Evolutionary conservation across 1,140 invertebrate genomes (phyloP).

Genomic region (Hycleus cichorii): DNA sequence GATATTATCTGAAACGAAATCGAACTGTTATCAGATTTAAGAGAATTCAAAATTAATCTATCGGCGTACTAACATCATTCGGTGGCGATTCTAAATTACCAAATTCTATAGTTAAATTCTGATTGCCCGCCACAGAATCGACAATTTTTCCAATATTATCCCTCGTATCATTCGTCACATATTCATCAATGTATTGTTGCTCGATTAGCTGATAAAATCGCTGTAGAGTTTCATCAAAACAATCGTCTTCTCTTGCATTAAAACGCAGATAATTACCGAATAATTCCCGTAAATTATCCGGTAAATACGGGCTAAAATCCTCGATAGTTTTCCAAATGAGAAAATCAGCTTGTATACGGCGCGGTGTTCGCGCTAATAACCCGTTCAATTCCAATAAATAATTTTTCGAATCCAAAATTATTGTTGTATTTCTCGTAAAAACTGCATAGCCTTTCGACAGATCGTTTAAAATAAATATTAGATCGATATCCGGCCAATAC

Average conservation of each 20-base stretch:
- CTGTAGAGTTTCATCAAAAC: conserved; percentile 1
- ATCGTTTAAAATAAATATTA: neutral
- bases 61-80: too few species aligned
- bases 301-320: neutral
- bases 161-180: neutral
- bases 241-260: neutral
- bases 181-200: neutral
- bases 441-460: neutral
- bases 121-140: too few species aligned
- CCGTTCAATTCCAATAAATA: conserved; percentile 3
- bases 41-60: neutral
- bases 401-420: neutral
- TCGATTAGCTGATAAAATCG: conserved; percentile 3
- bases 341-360: conserved; percentile 6
- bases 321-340: conserved; percentile 3
- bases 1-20: conserved; percentile 1
- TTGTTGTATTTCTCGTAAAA: neutral
- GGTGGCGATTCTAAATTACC: too few species aligned
- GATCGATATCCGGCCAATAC: neutral
- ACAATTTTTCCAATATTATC: too few species aligned
- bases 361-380: neutral
- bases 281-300: conserved; percentile 1
- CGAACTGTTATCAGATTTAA: neutral
- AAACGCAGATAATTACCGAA: neutral
- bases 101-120: too few species aligned